Percentiles rank a stretch among this genome's conserved stretches.
phyloP scores from a whole-genome alignment of 2,113 vertebrate species.

The Thryonomys swinderianus region DNA sequence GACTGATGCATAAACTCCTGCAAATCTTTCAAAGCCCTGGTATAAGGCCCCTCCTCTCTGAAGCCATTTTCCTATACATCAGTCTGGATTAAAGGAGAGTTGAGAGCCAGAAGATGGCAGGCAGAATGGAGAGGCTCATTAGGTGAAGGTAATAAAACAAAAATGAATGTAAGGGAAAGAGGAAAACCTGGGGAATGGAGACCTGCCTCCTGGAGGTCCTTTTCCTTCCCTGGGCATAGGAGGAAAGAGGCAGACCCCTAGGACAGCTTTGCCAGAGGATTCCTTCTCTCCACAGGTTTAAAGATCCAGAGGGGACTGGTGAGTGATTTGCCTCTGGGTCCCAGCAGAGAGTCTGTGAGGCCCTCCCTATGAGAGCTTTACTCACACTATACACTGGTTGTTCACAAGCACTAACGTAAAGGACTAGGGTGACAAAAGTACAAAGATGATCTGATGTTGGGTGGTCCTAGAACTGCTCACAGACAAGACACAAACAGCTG shows the following conservation, averaged over 20 bases:
- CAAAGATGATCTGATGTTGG: not conserved
- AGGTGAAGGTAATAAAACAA: not conserved
- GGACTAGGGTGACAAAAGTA: not conserved
- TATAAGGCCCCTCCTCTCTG: not conserved
- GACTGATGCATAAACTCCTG: conserved; percentile 54
- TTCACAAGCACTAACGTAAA: not conserved
- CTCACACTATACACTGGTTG: not conserved
- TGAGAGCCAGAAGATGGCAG: conserved; percentile 59
- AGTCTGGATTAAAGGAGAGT: conserved; percentile 60
- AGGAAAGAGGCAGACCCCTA: not conserved
- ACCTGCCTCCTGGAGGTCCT: not conserved
- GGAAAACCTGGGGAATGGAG: not conserved
- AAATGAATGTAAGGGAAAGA: not conserved
- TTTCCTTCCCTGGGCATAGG: not conserved
- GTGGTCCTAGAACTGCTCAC: not conserved
- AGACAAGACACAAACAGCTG: not conserved
- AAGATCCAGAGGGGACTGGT: not conserved
- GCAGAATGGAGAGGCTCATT: conserved; percentile 70
- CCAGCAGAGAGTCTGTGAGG: not conserved
- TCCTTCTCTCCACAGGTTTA: not conserved
- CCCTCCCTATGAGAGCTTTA: not conserved
- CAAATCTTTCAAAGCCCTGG: conserved; percentile 44
- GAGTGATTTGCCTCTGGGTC: not conserved
- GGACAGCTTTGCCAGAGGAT: not conserved
- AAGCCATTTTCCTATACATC: conserved; percentile 43